Evolutionary conservation across 2,797 vertebrate species (phyloP).

Genomic region (Babyrousa celebensis): DNA sequence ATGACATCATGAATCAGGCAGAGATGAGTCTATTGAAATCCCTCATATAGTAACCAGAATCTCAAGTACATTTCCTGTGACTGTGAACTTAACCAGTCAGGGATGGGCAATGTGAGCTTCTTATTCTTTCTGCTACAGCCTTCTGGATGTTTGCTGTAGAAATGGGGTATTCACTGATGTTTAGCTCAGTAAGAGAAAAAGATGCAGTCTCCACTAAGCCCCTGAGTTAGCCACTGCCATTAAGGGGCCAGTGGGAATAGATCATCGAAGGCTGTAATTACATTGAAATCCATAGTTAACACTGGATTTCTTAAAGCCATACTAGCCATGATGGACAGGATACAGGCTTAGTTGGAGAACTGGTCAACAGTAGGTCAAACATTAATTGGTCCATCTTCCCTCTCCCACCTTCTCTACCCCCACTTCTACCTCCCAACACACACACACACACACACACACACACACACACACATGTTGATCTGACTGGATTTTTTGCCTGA

Average conservation of each 20-base stretch:
- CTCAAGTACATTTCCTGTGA: conserved; percentile 6
- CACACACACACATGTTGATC: not conserved
- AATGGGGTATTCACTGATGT: not conserved
- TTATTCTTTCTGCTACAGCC: not conserved
- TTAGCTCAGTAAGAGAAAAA: not conserved
- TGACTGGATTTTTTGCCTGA: conserved; percentile 27
- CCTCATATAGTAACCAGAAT: conserved; percentile 31
- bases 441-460: not conserved
- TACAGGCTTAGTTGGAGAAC: not conserved
- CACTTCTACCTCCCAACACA: not conserved
- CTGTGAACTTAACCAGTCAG: not conserved
- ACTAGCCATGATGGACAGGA: not conserved
- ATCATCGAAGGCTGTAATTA: not conserved
- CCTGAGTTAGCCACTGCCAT: not conserved
- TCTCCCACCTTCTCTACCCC: not conserved
- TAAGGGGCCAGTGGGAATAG: not conserved
- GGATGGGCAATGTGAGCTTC: not conserved
- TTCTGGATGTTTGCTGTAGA: not conserved
- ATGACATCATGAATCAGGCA: not conserved
- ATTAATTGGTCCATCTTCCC: not conserved
- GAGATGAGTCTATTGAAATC: not conserved
- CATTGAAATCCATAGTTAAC: not conserved
- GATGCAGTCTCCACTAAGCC: not conserved
- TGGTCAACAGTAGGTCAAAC: not conserved
- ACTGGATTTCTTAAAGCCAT: conserved; percentile 14